Conservation (phyloP, 2,113 vertebrate species). For the Leucopsar rothschildi region DNA sequence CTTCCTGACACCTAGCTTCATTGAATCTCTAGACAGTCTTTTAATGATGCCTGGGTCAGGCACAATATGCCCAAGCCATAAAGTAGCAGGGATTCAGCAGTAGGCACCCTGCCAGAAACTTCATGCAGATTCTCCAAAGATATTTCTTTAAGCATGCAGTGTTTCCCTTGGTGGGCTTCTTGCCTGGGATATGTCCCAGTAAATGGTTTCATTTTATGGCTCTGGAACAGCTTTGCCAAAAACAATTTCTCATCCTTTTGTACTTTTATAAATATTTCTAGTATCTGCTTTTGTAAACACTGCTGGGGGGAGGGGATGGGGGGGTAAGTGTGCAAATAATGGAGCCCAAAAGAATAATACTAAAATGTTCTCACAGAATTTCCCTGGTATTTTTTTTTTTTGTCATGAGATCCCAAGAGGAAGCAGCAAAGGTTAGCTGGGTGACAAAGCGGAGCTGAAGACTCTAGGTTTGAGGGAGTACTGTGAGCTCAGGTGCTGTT, state of each 20-base stretch:
- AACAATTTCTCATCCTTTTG: background rate
- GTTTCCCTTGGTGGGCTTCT: background rate
- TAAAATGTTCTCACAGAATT: background rate
- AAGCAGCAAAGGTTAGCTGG: background rate
- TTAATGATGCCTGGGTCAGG: background rate
- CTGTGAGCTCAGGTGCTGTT: background rate
- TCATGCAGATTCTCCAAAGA: background rate
- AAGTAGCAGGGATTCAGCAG: background rate
- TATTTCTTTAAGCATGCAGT: background rate
- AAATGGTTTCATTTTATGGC: background rate
- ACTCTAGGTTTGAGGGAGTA: background rate
- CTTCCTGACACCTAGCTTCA: background rate
- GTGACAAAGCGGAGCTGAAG: background rate
- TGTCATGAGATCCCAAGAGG: background rate
- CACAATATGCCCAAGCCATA: background rate
- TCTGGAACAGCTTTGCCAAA: background rate
- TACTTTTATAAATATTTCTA: background rate
- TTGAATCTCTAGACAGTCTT: background rate
- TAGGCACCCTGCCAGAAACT: background rate
- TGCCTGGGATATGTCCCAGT: background rate
- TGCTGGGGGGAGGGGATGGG: background rate
- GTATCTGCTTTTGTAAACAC: background rate
- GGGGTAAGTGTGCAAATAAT: background rate
- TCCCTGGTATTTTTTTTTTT: background rate
- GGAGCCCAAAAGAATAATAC: background rate